Evolutionary conservation across 1,140 invertebrate genomes (phyloP).

Genomic region (Trichonephila clavata): DNA sequence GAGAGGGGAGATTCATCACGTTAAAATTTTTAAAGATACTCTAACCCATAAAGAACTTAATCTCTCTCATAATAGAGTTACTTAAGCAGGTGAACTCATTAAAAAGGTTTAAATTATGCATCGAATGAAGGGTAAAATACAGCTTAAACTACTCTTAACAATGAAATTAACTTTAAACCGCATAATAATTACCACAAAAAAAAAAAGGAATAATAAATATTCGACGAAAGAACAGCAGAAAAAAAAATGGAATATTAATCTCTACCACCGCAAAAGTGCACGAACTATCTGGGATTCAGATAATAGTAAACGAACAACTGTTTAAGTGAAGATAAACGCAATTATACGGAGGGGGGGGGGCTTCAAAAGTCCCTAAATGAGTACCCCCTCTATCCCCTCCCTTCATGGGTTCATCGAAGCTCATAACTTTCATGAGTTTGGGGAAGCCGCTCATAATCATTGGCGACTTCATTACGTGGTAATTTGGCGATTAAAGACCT

Average conservation of each 20-base stretch:
- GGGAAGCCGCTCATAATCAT: conserved; percentile 66
- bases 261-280: conserved; percentile 27
- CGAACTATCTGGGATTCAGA: conserved; percentile 24
- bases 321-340: conserved; percentile 55
- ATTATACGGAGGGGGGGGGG: conserved; percentile 24
- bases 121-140: background rate
- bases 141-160: background rate
- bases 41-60: background rate
- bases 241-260: conserved; percentile 39
- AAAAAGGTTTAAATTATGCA: conserved; percentile 29
- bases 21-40: background rate
- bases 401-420: conserved; percentile 42
- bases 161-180: background rate
- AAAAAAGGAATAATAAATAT: background rate
- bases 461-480: conserved; percentile 76
- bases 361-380: background rate
- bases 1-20: too few species aligned
- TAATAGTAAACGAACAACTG: conserved; percentile 50
- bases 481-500: conserved; percentile 75
- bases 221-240: background rate
- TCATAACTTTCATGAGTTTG: conserved; percentile 68
- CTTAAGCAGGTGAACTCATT: conserved; percentile 21
- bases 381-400: background rate
- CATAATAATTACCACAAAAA: background rate
- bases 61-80: background rate